Evolutionary conservation across 1,140 invertebrate species (phyloP), one percentile per base, ranked within the genome.

Genomic region (Mycetomoellerius zeteki): DNA sequence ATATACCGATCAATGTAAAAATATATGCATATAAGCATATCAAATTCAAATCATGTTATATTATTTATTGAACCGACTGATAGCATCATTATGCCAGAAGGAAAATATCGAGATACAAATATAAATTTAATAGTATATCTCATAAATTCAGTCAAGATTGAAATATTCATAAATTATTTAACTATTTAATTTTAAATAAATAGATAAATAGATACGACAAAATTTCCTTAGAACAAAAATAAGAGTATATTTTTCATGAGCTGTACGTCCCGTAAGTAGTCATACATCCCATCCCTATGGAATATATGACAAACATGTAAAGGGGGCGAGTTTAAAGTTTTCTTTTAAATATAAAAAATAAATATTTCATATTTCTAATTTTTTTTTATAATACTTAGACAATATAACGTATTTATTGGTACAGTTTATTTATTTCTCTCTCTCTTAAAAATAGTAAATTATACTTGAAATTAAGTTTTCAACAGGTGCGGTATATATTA

Each of bases 31-130:
- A 6, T 30, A 54, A n/a, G 27, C 19, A 47, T 19, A 27, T 47
- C 19, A 12, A 60, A 50, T 84, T 60, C 37, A 58, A 27, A 82
- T 27, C 67, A n/a, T 43, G 24, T 50, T 47, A 54, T 6, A 82
- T 82, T 82, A 72, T 72, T 82, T 21, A 58, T 58, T 58, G 24
- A 72, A 14, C 30, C 30, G 14, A 56, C 30, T 24, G 24, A 60
- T 12, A 71, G 33, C 33, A 47, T 72, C 7, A 72, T 72, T 73
- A 30, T 60, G 3, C 52, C 37, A 33, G 3, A 33, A 12, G n/a
- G 27, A 16, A 75, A 84, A 75, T 47, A 60, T 43, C 24, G 24
- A 43, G 8, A 33, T 24, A 64, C 2, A 37, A 62, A 56, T 58
- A 30, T 12, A 19, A 82, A 56, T 27, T 37, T n/a, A 67, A 21